These are phyloP conservation scores for Drosophila melanica DNA, from an alignment of 1,140 invertebrate species.

Conservation along the genomic window DNA sequence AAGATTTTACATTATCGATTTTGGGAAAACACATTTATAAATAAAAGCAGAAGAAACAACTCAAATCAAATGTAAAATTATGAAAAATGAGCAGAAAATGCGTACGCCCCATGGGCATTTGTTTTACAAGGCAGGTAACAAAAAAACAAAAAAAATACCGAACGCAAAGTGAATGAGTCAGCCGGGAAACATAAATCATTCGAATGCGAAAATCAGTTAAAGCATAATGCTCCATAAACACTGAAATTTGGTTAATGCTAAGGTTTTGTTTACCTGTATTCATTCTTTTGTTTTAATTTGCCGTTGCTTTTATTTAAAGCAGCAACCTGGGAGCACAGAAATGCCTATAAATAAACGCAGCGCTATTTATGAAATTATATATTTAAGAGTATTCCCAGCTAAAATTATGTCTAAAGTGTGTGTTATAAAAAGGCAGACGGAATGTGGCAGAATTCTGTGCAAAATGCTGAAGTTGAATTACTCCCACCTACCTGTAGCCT, in stretches of 20 bases:
- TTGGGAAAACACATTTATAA: constrained; percentile 3
- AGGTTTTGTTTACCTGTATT: constrained; percentile 12
- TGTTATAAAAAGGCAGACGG: neutral
- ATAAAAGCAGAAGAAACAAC: constrained; percentile 33
- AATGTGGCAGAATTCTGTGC: neutral
- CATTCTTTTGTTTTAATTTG: neutral
- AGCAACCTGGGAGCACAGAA: constrained; percentile 7
- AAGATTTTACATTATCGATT: constrained; percentile 66
- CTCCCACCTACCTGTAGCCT: no score
- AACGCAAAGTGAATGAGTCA: constrained; percentile 69
- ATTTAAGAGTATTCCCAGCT: neutral
- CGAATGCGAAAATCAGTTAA: constrained; percentile 80
- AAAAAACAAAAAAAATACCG: neutral
- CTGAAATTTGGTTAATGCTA: constrained; percentile 29
- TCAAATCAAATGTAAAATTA: constrained; percentile 78
- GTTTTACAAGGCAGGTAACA: constrained; percentile 37
- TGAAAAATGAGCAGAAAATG: constrained; percentile 71
- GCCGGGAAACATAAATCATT: constrained; percentile 77
- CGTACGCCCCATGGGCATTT: constrained; percentile 54
- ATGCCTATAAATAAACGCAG: constrained; percentile 19
- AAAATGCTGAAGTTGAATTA: neutral
- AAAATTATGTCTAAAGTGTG: neutral
- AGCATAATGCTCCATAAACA: constrained; percentile 61
- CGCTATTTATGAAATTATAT: neutral
- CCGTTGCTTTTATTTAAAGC: constrained; percentile 12